Evolutionary conservation across 30 jellyfish, hydroid and myxozoan genomes (phyloP), one percentile per base, ranked within the genome.

Genomic region (Cassiopea andromeda): DNA sequence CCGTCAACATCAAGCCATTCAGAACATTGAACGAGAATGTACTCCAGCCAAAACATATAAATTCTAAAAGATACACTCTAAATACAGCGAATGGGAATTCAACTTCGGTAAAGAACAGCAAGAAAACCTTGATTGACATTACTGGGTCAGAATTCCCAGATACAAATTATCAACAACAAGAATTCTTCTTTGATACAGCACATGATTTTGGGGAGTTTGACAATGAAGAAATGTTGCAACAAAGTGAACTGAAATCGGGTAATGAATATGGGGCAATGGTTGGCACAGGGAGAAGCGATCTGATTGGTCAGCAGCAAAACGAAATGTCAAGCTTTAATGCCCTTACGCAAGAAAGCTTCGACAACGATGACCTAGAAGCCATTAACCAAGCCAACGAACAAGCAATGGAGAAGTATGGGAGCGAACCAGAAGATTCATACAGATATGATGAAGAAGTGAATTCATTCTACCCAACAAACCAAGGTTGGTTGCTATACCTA

Each of bases 61-160:
- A 43, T 15, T 8, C 49, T 19, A 70, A 70, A 43, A 6, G 79
- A 27, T 70, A 18, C 69, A 46, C 9, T 46, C 18, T 75, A 45
- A 75, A 14, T 18, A 46, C 84, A 46, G 59, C 54, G 19, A 18
- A 45, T 3, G 89, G 69, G 16, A 85, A 60, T 45, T 5, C 54
- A 82, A 87, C 82, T n/a, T 57, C 5, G 38, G 59, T 85, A 27
- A 44, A 60, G 2, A 46, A 79, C 60, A 78, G 94, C 13, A 87
- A 87, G 73, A 87, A 87, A 46, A 87, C 94, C 2, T 75, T 87
- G 44, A 87, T 87, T 16, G 94, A 87, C 70, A 87, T 87, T 6
- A 87, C 94, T n/a, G 94, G 94, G 59, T 87, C 94, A 7, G 94
- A 87, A 47, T 87, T 87, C 81, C 94, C 94, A 13, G 90, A 77